Base-by-base conservation (phyloP, 2,113 vertebrate genomes). In the Leptobrachium leishanense region DNA sequence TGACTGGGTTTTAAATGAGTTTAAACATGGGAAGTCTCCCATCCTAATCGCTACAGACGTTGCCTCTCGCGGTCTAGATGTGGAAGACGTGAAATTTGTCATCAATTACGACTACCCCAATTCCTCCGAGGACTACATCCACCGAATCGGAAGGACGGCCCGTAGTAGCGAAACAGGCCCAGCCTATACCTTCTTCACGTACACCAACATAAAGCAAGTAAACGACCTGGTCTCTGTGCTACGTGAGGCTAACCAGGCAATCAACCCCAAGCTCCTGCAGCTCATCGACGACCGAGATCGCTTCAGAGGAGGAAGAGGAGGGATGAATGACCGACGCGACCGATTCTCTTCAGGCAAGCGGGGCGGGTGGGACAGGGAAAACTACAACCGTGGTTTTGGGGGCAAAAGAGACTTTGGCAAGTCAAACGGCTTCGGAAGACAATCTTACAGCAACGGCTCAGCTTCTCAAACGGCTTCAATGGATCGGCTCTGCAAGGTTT, bases 21-120 rank as follows among this genome's bases (percentile, higher is more conserved):
- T 99, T 92, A 95, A 98, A 94, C 97, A 95, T 15, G 97, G 97
- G 82, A 98, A 99, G 92, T 96, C 97, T 81, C 97, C 97, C 82
- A 99, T 99, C 93, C 96, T 99, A 87, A 98, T 99, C 84, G 97
- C 97, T 82, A 99, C 97, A 88, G 97, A 99, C 84, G 97, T 99
- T 90, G 97, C 97, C 82, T 99, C 97, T 85, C 95, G 97, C 85
- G 97, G 97, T 90, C 91, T 99, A 99, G 97, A 99, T 98, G 97
- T 99, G 95, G 97, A 99, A 95, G 97, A 99, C 96, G 96, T 99
- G 94, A 99, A 98, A 98, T 99, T 99, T 98, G 97, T 99, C 97
- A 99, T 99, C 95, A 99, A 99, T 96, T 99, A 98, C 98, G 97
- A 99, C 96, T 99, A 99, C 95, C 97, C 97, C 94, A 99, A 99